phyloP scores from a whole-genome alignment of 2,797 vertebrate species.

The Chaunax sp. region DNA sequence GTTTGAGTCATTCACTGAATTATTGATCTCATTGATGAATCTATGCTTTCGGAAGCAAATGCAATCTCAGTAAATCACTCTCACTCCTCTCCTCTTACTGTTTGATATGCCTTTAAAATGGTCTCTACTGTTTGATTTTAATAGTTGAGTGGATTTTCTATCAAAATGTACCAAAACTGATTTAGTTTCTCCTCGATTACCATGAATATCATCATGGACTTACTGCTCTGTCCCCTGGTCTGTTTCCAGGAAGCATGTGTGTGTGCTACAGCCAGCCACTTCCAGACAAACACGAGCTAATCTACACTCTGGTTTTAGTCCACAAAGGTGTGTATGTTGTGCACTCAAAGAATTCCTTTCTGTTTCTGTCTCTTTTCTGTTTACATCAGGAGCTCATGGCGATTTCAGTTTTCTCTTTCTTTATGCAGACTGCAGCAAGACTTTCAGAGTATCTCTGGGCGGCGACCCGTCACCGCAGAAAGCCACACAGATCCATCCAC shows the following conservation, averaged over 20 bases:
- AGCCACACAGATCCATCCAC: slow-evolving; percentile 75
- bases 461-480: slow-evolving; percentile 55
- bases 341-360: not conserved
- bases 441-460: slow-evolving; percentile 85
- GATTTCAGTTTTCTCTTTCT: slow-evolving; percentile 4
- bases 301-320: slow-evolving; percentile 89
- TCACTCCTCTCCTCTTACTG: not conserved
- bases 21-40: not conserved
- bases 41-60: slow-evolving; percentile 2
- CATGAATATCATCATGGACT: not conserved
- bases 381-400: not conserved
- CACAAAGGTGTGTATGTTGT: slow-evolving; percentile 86
- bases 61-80: too few species aligned
- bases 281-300: slow-evolving; percentile 77
- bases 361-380: not conserved
- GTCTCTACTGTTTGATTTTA: not conserved
- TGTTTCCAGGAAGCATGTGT: slow-evolving; percentile 89
- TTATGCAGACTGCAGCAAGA: slow-evolving; percentile 90
- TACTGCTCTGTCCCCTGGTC: slow-evolving; percentile 7
- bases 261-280: slow-evolving; percentile 87
- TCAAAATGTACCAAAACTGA: not conserved
- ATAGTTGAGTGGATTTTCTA: not conserved
- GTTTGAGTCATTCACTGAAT: not conserved
- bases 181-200: not conserved
- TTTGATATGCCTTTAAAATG: not conserved